phyloP scores from a whole-genome alignment of 1,140 invertebrate species.

The Hyphantria cunea region DNA sequence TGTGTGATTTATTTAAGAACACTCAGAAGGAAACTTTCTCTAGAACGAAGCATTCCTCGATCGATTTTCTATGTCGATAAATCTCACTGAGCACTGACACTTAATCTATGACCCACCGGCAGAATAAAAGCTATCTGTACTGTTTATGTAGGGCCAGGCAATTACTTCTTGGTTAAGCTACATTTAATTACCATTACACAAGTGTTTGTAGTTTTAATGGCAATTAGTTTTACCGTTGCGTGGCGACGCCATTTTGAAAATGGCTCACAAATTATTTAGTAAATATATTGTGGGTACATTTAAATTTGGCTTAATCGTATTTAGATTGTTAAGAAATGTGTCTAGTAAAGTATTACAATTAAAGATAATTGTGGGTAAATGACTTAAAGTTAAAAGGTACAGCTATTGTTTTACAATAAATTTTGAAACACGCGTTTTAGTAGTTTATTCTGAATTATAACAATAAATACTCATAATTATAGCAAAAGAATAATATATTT shows the following conservation, averaged over 20 bases:
- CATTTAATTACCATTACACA: constrained; percentile 37
- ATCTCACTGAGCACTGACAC: constrained; percentile 46
- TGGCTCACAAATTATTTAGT: constrained; percentile 6
- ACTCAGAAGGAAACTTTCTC: constrained; percentile 7
- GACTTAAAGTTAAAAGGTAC: no score
- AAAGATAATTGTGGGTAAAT: no score
- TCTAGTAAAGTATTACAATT: not conserved
- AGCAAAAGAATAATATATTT: no score
- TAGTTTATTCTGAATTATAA: no score
- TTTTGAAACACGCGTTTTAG: no score
- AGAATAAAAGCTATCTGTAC: constrained; percentile 37
- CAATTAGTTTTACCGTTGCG: constrained; percentile 20
- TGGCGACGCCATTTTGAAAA: not conserved
- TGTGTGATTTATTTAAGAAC: no score
- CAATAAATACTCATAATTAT: no score
- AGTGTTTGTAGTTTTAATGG: constrained; percentile 29
- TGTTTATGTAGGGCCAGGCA: constrained; percentile 42
- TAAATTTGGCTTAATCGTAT: not conserved
- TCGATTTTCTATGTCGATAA: constrained; percentile 42
- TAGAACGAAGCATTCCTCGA: constrained; percentile 13
- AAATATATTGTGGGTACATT: not conserved
- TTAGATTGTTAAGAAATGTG: not conserved
- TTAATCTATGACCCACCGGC: constrained; percentile 44
- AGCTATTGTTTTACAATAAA: no score
- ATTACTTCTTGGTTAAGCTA: constrained; percentile 38